These are phyloP conservation scores for Gnatocerus cornutus DNA, from an alignment of 2,888 invertebrate genomes.

Conservation along the genomic window DNA sequence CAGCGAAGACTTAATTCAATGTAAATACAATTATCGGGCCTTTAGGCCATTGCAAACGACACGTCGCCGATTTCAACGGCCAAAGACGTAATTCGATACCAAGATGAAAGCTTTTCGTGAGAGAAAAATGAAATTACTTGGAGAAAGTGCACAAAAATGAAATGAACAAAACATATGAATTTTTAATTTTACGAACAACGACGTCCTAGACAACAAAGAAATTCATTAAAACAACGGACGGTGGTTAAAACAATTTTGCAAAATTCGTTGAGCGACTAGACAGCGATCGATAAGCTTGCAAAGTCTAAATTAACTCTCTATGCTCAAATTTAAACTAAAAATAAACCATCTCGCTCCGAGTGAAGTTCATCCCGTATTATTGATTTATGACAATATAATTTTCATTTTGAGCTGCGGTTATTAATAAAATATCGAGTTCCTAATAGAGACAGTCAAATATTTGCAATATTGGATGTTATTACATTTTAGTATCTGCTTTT, in stretches of 20 bases:
- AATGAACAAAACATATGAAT: no score
- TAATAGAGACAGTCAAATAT: slow-evolving; percentile 1
- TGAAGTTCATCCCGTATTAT: slow-evolving; percentile 4
- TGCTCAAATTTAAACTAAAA: slow-evolving; percentile 15
- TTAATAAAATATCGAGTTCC: slow-evolving; percentile 25
- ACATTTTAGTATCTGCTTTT: not conserved
- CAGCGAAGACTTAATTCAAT: slow-evolving; percentile 32
- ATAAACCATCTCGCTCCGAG: not conserved
- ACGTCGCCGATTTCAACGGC: not conserved
- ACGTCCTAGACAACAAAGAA: slow-evolving; percentile 3
- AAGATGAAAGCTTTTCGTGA: slow-evolving; percentile 13
- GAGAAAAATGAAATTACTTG: slow-evolving; percentile 18
- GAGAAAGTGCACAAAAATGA: not conserved
- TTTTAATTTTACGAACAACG: no score
- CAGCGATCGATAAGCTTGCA: slow-evolving; percentile 11
- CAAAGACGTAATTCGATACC: slow-evolving; percentile 14
- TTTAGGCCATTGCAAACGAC: slow-evolving; percentile 7
- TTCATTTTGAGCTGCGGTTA: slow-evolving; percentile 1
- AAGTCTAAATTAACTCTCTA: slow-evolving; percentile 7
- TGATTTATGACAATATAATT: slow-evolving; percentile 11
- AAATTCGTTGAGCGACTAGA: slow-evolving; percentile 8
- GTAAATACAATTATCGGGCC: slow-evolving; percentile 32
- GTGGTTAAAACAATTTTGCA: not conserved
- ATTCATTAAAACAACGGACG: not conserved
- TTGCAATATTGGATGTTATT: slow-evolving; percentile 18